Base-by-base conservation (phyloP, 64 coral and sea anemone genomes). In the Hydrozoanthus tunicans region DNA sequence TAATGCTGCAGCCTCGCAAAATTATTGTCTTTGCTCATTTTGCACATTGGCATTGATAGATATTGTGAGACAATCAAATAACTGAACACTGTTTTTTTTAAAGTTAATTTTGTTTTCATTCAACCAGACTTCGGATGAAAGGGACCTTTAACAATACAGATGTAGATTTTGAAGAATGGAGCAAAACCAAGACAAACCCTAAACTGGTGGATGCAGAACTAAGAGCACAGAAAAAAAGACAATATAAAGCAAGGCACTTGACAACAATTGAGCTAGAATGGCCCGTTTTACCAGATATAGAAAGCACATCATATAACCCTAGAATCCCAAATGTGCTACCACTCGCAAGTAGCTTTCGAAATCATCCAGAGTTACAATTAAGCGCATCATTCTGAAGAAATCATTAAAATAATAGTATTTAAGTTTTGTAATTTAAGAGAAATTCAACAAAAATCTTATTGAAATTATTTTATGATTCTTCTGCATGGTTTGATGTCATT, bases 261-360 rank as follows among this genome's bases (percentile, higher is more conserved):
- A 91, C 92, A 3, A 93, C 89, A 59, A 58, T 92, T 61, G 70
- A 96, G 58, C 83, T 99, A 67, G 97, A 99, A 83, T 99, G 97
- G 97, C 97, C 97, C 26, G 85, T 91, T 24, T 83, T 92, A 9
- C 96, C 96, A 20, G 83, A 86, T 62, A 94, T 93, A 77, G 56
- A 80, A 53, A 91, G 89, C n/a, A 81, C 93, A 5, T 51, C 77
- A 27, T 97, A 94, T 17, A 90, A 89, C 2, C 90, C 95, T 55
- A 32, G 95, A 69, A 94, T 97, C 72, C 92, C 95, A 11, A 97
- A 92, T 92, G 92, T 97, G 6, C 62, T 97, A 64, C 95, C 95
- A 67, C 74, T 94, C 61, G 90, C 73, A 17, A 94, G 92, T 58
- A 97, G 90, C 79, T 97, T 97, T 90, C 92, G 94, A 51, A 94